These are phyloP conservation scores for Denticeps clupeoides DNA, from an alignment of 2,797 vertebrate genomes.

Conservation along the genomic window DNA sequence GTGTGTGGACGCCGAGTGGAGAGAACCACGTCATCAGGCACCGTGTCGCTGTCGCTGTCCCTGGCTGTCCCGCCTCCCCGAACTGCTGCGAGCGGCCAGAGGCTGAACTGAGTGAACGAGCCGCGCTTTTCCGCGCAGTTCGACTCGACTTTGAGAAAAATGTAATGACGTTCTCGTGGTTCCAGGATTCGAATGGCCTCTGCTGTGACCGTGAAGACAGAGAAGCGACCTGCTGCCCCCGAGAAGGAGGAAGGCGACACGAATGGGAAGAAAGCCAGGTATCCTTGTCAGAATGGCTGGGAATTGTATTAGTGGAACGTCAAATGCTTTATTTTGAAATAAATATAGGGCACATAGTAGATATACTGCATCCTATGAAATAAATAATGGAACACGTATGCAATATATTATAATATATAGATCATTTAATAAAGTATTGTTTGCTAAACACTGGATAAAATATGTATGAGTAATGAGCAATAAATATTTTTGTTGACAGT, in stretches of 20 bases:
- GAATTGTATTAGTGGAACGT: neutral
- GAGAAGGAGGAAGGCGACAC: conserved; percentile 72
- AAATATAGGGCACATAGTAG: no score
- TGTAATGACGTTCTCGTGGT: conserved; percentile 17
- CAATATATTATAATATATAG: no score
- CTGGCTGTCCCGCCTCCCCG: no score
- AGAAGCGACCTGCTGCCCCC: conserved; percentile 61
- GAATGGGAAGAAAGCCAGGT: conserved; percentile 88
- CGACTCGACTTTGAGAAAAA: neutral
- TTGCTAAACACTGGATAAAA: neutral
- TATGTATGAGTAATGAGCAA: neutral
- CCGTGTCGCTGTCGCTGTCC: no score
- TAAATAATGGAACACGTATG: no score
- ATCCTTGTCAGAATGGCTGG: conserved; percentile 23
- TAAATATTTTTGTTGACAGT: neutral
- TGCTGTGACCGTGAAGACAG: conserved; percentile 56
- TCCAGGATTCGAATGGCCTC: conserved; percentile 65
- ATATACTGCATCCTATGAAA: no score
- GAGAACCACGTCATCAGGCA: no score
- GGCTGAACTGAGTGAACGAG: no score
- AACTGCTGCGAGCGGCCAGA: no score
- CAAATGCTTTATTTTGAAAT: neutral
- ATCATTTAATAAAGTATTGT: neutral
- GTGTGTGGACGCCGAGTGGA: no score
- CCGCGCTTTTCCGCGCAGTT: no score